Base-by-base conservation (phyloP, 2,797 vertebrate genomes). In the Aphelocoma californica region DNA sequence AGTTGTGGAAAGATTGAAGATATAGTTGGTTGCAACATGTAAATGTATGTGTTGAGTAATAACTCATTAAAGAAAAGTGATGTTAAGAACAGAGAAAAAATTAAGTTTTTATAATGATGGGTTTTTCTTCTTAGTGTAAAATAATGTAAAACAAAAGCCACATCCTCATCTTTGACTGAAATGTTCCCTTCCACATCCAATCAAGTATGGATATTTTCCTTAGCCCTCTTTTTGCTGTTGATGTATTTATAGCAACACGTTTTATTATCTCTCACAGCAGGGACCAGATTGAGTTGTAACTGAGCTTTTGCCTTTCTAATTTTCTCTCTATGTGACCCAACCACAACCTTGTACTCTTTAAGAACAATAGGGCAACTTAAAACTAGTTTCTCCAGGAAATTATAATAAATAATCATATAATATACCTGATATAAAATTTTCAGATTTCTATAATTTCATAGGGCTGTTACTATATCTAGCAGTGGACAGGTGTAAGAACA, bases 111-210 rank as follows among this genome's bases (percentile, higher is more conserved):
- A 28, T 26, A 53, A 19, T 42, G 58, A 25, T 5, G 12, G 2
- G 0, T 0, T 0, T 5, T 29, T 42, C 47, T 72, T 32, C 38
- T 34, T 51, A 61, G 38, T 2, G 3, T n/a, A 77, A 79, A 48
- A 54, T 14, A 83, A 51, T 24, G 24, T 6, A 69, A 82, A 54
- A 8, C 16, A 77, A 45, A 86, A 64, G 2, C 3, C 11, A 18
- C 44, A 19, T 44, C 9, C 18, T 44, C 44, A 44, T 44, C 18
- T 44, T 19, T 44, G 44, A 8, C 44, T 44, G 44, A 44, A 44
- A 44, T 44, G 44, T 44, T 44, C 44, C 18, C 44, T 44, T 44
- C 44, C 8, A 44, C 44, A 44, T 44, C 44, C 44, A 44, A 19
- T 44, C 44, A 44, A 19, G 44, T 18, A 44, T 10, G 9, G 44